Conservation (phyloP, 35 echinoderm and acorn worm species). For the Diadema setosum region DNA sequence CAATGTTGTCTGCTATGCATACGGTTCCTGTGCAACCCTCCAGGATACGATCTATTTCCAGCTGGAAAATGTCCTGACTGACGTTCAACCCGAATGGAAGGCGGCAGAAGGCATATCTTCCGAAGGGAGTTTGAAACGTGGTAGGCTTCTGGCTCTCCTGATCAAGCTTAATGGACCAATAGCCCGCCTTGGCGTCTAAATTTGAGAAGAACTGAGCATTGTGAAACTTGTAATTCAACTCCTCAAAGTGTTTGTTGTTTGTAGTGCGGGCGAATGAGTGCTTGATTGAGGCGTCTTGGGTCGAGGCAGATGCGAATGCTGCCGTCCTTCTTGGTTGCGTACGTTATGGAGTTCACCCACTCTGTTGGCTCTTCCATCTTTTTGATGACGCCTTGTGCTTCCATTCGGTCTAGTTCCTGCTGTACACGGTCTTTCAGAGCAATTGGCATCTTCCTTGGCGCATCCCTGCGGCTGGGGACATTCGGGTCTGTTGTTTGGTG, state of each 20-base stretch:
- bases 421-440: conserved; percentile 23
- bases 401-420: conserved; percentile 18
- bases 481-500: conserved; percentile 29
- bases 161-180: conserved; percentile 62
- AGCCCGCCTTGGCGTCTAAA: conserved; percentile 51
- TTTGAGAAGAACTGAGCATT: conserved; percentile 52
- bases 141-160: conserved; percentile 46
- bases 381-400: not conserved
- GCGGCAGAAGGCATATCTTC: conserved; percentile 40
- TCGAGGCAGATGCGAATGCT: conserved; percentile 29
- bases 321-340: conserved; percentile 26
- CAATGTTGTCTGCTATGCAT: conserved; percentile 21
- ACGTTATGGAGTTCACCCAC: conserved; percentile 35
- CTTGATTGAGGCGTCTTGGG: conserved; percentile 14
- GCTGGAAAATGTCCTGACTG: conserved; percentile 28
- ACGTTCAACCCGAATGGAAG: conserved; percentile 3
- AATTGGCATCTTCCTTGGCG: conserved; percentile 33
- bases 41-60: not conserved
- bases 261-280: not conserved
- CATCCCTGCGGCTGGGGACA: conserved; percentile 13
- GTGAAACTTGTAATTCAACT: not conserved
- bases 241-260: not conserved
- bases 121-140: conserved; percentile 70
- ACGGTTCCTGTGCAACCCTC: not conserved
- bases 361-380: conserved; percentile 5